phyloP scores from a whole-genome alignment of 2,113 vertebrate species.

The Amazona guildingii region DNA sequence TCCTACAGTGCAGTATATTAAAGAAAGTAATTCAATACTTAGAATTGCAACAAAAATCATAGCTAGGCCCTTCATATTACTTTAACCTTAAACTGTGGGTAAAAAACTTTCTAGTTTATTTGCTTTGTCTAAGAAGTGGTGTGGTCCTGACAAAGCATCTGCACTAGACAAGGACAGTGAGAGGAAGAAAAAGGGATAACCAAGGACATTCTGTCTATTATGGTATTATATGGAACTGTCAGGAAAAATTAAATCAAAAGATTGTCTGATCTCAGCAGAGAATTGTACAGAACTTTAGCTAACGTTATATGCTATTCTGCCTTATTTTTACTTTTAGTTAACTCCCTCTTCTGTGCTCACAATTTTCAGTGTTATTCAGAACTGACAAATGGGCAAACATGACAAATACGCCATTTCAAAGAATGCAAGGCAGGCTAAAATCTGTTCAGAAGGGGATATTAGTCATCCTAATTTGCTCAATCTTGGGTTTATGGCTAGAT shows the following conservation, averaged over 20 bases:
- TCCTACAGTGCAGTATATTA: neutral
- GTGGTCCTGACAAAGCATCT: neutral
- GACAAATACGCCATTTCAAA: neutral
- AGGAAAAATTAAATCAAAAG: conserved; percentile 63
- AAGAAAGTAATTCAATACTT: neutral
- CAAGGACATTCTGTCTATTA: conserved; percentile 23
- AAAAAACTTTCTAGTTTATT: neutral
- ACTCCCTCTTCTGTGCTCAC: neutral
- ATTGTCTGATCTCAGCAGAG: conserved; percentile 50
- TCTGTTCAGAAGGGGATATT: neutral
- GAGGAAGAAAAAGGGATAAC: conserved; percentile 15
- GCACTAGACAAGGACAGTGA: neutral
- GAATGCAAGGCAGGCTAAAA: neutral
- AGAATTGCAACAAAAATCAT: neutral
- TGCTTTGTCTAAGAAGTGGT: neutral
- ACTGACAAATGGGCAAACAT: neutral
- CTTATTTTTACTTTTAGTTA: conserved; percentile 25
- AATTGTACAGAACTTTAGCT: neutral
- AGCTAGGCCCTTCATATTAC: neutral
- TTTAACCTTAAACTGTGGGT: neutral
- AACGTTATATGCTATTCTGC: neutral
- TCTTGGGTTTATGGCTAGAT: neutral
- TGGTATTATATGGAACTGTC: conserved; percentile 36
- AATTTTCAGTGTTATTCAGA: neutral
- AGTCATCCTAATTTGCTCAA: neutral